Conservation (phyloP, 2,113 vertebrate species). For the Pseudonaja textilis region DNA sequence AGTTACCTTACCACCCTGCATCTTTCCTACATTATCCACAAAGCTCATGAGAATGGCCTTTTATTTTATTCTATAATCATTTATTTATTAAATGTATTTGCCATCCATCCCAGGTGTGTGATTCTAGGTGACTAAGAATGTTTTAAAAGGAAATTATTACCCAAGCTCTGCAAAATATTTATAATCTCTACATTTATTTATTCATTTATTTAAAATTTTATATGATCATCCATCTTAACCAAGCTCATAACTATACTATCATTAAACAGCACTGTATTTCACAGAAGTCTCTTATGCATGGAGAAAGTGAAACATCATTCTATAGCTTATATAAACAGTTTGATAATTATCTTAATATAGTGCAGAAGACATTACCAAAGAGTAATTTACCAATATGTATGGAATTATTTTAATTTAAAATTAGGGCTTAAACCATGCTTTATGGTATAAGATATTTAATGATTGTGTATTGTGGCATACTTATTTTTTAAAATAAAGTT, state of each 20-base stretch:
- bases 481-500: not conserved
- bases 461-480: not conserved
- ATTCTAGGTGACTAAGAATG: not conserved
- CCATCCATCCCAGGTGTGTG: not conserved
- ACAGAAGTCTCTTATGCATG: not conserved
- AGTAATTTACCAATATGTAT: not conserved
- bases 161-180: not conserved
- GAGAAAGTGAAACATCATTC: not conserved
- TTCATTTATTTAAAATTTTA: not conserved
- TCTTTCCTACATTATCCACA: not conserved
- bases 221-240: not conserved
- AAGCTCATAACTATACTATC: not conserved
- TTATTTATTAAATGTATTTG: not conserved
- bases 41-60: not conserved
- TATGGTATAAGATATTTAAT: not conserved
- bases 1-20: not conserved
- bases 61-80: not conserved
- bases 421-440: not conserved
- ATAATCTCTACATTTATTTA: not conserved
- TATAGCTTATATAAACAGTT: not conserved
- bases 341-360: not conserved
- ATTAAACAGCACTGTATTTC: not conserved
- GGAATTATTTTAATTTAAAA: not conserved
- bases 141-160: not conserved
- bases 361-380: not conserved